Evolutionary conservation across 92 coral and sea anemone genomes (phyloP).

Genomic region (Porites rus): DNA sequence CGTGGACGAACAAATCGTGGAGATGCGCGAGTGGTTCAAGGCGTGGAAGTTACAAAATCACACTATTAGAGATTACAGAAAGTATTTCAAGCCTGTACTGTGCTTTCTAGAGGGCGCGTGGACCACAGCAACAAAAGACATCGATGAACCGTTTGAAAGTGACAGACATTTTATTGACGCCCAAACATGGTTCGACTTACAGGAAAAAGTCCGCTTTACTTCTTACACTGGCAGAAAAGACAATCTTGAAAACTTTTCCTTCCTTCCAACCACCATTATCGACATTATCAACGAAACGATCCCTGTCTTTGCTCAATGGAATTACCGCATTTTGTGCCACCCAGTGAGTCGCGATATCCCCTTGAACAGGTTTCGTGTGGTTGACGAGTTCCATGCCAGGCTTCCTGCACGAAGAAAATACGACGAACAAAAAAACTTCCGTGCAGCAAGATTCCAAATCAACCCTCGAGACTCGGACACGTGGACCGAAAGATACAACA

Average conservation of each 20-base stretch:
- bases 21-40: slow-evolving; percentile 94
- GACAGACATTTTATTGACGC: slow-evolving; percentile 97
- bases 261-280: slow-evolving; percentile 88
- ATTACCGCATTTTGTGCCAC: slow-evolving; percentile 82
- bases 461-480: slow-evolving; percentile 59
- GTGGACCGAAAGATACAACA: slow-evolving; percentile 49
- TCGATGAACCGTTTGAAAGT: slow-evolving; percentile 95
- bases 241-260: slow-evolving; percentile 91
- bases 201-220: slow-evolving; percentile 93
- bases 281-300: slow-evolving; percentile 75
- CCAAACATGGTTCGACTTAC: slow-evolving; percentile 86
- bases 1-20: slow-evolving; percentile 68
- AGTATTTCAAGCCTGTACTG: slow-evolving; percentile 87
- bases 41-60: slow-evolving; percentile 83
- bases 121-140: slow-evolving; percentile 73
- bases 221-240: slow-evolving; percentile 95
- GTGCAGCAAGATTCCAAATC: slow-evolving; percentile 78
- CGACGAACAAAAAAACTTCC: slow-evolving; percentile 45
- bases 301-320: slow-evolving; percentile 88
- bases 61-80: slow-evolving; percentile 83
- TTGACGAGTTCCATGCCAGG: slow-evolving; percentile 56
- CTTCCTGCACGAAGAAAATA: slow-evolving; percentile 18
- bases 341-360: slow-evolving; percentile 77
- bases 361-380: slow-evolving; percentile 62
- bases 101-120: slow-evolving; percentile 94